Evolutionary conservation across 1,140 invertebrate genomes (phyloP).

Genomic region (Lordiphosa stackelbergi): DNA sequence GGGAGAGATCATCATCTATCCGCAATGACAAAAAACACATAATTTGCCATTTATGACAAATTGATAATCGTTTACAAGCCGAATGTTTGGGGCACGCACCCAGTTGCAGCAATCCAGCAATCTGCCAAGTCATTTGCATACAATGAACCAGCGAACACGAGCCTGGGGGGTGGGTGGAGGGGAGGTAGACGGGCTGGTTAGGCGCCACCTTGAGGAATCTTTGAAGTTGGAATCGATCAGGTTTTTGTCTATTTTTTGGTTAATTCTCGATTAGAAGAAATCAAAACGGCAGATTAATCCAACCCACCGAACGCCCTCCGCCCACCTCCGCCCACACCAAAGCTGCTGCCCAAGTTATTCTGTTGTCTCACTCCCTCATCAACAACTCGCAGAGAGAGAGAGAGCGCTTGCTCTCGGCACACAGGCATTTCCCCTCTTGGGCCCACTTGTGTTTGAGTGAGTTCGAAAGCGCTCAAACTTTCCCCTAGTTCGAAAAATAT

Average conservation of each 20-base stretch:
- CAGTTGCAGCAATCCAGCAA: conserved; percentile 6
- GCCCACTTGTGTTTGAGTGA: too few species aligned
- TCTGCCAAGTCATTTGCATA: conserved; percentile 53
- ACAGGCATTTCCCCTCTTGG: background rate
- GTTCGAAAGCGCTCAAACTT: conserved; percentile 10
- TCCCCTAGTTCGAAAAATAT: conserved; percentile 11
- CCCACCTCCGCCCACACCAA: too few species aligned
- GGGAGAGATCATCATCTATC: conserved; percentile 53
- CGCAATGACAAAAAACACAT: conserved; percentile 30
- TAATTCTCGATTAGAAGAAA: too few species aligned
- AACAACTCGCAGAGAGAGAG: background rate
- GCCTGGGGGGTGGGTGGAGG: too few species aligned
- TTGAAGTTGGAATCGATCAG: too few species aligned
- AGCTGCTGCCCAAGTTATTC: background rate
- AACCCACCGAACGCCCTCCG: too few species aligned
- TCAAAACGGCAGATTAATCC: too few species aligned
- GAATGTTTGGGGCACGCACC: conserved; percentile 63
- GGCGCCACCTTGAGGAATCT: background rate
- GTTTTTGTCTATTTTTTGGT: too few species aligned
- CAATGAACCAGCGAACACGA: conserved; percentile 29
- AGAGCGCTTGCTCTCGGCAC: background rate
- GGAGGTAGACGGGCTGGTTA: background rate
- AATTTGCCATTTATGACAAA: conserved; percentile 73
- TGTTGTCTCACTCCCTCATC: conserved; percentile 1
- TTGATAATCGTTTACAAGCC: conserved; percentile 69